These are phyloP conservation scores for Gallinago jamesoni DNA, from an alignment of 2,113 vertebrate genomes.

Conservation along the genomic window DNA sequence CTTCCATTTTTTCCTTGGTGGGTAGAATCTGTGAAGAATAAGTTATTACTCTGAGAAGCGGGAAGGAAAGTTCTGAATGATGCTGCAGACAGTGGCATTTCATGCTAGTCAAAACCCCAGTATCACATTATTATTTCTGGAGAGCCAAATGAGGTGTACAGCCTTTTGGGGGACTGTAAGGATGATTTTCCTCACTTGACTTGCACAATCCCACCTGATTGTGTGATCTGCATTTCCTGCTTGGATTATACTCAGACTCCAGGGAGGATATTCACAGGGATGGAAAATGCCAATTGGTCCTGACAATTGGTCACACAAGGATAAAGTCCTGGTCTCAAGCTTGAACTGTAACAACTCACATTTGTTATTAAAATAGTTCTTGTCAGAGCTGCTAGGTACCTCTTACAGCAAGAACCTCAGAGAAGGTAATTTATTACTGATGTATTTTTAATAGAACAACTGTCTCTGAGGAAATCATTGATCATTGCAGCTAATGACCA, in stretches of 20 bases:
- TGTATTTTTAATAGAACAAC: slow-evolving; percentile 28
- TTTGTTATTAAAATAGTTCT: not conserved
- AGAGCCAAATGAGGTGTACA: not conserved
- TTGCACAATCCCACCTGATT: not conserved
- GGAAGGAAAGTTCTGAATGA: not conserved
- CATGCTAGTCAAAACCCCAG: not conserved
- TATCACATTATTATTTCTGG: not conserved
- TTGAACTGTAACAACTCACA: not conserved
- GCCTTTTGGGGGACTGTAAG: not conserved
- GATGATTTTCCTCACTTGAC: rapidly evolving
- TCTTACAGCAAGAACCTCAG: not conserved
- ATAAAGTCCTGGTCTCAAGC: not conserved
- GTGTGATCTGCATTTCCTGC: not conserved
- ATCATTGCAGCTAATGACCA: slow-evolving; percentile 13
- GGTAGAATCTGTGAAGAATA: not conserved
- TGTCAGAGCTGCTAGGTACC: not conserved
- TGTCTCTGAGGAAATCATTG: slow-evolving; percentile 11
- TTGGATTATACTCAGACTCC: not conserved
- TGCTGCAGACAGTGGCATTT: not conserved
- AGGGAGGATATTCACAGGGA: not conserved
- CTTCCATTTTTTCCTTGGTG: not conserved
- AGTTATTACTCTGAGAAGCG: not conserved
- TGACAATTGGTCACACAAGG: too few relatives aligned
- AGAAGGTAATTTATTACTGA: slow-evolving; percentile 4
- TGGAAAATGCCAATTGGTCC: not conserved